Evolutionary conservation across 2,113 vertebrate genomes (phyloP).

Genomic region (Corydoras maculifer): DNA sequence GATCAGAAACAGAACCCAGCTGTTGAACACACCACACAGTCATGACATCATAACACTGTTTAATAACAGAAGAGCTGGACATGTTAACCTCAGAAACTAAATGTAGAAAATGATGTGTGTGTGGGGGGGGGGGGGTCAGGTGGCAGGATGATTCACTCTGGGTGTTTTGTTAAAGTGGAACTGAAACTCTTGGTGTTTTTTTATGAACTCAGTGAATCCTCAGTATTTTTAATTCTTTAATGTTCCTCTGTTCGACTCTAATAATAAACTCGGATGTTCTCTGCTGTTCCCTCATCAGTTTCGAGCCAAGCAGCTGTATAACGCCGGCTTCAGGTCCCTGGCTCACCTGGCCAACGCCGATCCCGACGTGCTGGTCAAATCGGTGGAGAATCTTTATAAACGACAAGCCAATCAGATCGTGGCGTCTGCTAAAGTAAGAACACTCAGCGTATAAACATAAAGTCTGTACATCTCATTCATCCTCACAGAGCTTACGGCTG

Average conservation of each 20-base stretch:
- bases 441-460: not conserved
- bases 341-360: constrained; percentile 81
- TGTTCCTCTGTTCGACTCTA: too few relatives aligned
- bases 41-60: too few relatives aligned
- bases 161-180: constrained; percentile 4
- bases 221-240: not conserved
- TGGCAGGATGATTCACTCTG: not conserved
- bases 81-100: too few relatives aligned
- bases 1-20: too few relatives aligned
- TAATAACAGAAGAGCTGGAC: too few relatives aligned
- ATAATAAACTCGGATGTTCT: not conserved
- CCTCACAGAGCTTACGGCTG: too few relatives aligned
- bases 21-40: too few relatives aligned
- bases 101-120: too few relatives aligned
- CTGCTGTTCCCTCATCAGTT: constrained; percentile 59
- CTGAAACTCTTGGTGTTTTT: not conserved
- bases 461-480: too few relatives aligned
- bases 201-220: too few relatives aligned
- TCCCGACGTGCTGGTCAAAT: constrained; percentile 66
- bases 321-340: constrained; percentile 80
- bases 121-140: not conserved
- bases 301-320: constrained; percentile 86
- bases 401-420: constrained; percentile 81
- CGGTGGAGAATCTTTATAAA: constrained; percentile 72
- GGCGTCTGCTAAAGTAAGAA: constrained; percentile 83